Percentiles rank a stretch among this genome's conserved stretches.
Conservation (phyloP, 30 jellyfish, hydroid and myxozoan species). For the Pseudorhiza aurosa region DNA sequence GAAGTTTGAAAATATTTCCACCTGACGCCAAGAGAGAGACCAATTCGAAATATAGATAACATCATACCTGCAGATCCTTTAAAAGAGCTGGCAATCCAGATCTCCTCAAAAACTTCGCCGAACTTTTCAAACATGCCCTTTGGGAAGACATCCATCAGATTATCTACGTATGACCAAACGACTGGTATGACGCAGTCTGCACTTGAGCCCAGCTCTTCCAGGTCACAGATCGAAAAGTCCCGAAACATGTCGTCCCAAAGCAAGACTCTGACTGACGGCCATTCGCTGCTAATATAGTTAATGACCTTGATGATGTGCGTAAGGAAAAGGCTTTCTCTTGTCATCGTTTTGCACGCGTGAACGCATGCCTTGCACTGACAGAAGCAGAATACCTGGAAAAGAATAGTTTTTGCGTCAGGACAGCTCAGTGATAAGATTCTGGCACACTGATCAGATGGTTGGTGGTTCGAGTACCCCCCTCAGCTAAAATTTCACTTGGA, state of each 20-base stretch:
- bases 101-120: slow-evolving; percentile 89
- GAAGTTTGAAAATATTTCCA: too few relatives aligned
- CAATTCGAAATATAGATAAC: too few relatives aligned
- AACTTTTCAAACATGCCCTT: slow-evolving; percentile 82
- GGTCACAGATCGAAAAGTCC: slow-evolving; percentile 72
- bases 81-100: slow-evolving; percentile 96
- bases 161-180: slow-evolving; percentile 94
- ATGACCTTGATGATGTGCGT: slow-evolving; percentile 85
- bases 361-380: slow-evolving; percentile 88
- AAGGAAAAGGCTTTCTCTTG: slow-evolving; percentile 63
- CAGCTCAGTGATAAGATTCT: too few relatives aligned
- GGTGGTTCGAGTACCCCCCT: too few relatives aligned
- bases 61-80: slow-evolving; percentile 89
- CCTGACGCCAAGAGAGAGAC: too few relatives aligned
- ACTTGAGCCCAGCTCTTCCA: slow-evolving; percentile 71
- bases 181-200: slow-evolving; percentile 73
- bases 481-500: too few relatives aligned
- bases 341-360: slow-evolving; percentile 42
- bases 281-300: slow-evolving; percentile 39
- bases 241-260: slow-evolving; percentile 99
- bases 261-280: slow-evolving; percentile 63
- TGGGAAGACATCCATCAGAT: slow-evolving; percentile 77
- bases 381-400: slow-evolving; percentile 81
- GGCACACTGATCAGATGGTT: too few relatives aligned
- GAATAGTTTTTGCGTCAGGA: too few relatives aligned